Evolutionary conservation across 2,113 vertebrate species (phyloP).

Genomic region (Lichenostomus cassidix): DNA sequence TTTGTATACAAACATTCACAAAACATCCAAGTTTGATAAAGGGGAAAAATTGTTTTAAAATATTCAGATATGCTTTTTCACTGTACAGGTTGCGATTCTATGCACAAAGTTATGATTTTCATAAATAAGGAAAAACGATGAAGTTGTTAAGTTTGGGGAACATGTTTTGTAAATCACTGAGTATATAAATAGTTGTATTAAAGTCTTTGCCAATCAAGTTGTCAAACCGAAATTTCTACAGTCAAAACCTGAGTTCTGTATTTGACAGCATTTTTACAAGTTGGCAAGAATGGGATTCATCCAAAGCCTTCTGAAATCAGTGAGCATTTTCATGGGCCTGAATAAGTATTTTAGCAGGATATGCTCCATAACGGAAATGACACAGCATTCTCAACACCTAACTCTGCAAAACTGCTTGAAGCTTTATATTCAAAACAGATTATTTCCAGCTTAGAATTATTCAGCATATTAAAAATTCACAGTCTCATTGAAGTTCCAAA

Average conservation of each 20-base stretch:
- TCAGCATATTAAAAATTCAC: neutral
- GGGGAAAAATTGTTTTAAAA: neutral
- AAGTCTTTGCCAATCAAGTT: constrained; percentile 6
- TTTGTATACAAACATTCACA: neutral
- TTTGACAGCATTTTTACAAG: constrained; percentile 29
- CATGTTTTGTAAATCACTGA: neutral
- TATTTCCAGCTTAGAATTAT: neutral
- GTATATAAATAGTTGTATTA: neutral
- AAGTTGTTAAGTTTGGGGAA: constrained; percentile 5
- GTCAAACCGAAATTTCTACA: neutral
- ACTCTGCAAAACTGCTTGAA: neutral
- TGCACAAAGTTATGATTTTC: neutral
- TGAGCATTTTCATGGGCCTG: neutral
- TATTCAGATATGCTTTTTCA: neutral
- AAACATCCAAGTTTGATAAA: neutral
- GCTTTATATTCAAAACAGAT: neutral
- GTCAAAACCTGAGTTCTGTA: neutral
- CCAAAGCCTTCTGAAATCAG: constrained; percentile 3
- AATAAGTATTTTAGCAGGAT: neutral
- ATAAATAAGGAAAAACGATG: neutral
- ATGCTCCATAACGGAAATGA: neutral
- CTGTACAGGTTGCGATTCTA: neutral
- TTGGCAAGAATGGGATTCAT: neutral
- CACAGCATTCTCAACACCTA: neutral
- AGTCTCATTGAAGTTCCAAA: neutral